These are phyloP conservation scores for Sussaba pulchella DNA, from an alignment of 2,888 invertebrate species.

Conservation along the genomic window DNA sequence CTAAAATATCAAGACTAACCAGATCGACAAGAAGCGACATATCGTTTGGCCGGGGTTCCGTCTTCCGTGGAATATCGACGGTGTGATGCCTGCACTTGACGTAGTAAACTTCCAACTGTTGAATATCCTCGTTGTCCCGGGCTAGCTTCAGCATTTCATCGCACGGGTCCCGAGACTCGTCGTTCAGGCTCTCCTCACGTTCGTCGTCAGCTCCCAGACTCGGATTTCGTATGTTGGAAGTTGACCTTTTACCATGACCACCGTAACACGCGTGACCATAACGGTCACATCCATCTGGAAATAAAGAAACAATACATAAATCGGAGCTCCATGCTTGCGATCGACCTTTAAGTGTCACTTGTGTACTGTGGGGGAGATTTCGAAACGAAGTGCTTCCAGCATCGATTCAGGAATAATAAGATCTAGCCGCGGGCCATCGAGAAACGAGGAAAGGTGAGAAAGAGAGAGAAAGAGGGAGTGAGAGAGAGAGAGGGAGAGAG, in stretches of 20 bases:
- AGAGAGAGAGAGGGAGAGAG: too few species aligned
- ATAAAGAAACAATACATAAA: conserved; percentile 15
- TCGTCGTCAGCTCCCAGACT: conserved; percentile 71
- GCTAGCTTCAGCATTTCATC: conserved; percentile 17
- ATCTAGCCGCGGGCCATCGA: conserved; percentile 8
- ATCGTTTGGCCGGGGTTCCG: conserved; percentile 64
- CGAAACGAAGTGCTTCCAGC: background rate
- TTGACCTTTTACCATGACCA: conserved; percentile 90
- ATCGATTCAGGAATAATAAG: background rate
- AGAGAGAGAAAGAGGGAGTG: too few species aligned
- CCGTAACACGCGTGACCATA: conserved; percentile 92
- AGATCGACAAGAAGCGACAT: conserved; percentile 83
- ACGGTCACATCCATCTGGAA: conserved; percentile 88
- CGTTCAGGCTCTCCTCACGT: conserved; percentile 43
- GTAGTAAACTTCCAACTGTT: conserved; percentile 53
- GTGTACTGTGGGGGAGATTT: background rate
- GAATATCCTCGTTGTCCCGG: conserved; percentile 45
- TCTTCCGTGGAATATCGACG: conserved; percentile 37
- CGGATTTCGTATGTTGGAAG: conserved; percentile 82
- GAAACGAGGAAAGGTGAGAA: too few species aligned
- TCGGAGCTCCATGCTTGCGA: too few species aligned
- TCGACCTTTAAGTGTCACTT: background rate
- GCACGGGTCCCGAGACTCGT: conserved; percentile 71
- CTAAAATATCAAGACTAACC: conserved; percentile 76
- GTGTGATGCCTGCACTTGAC: conserved; percentile 47